Evolutionary conservation across 2,797 vertebrate genomes (phyloP).

Genomic region (Leptodactylus fallax): DNA sequence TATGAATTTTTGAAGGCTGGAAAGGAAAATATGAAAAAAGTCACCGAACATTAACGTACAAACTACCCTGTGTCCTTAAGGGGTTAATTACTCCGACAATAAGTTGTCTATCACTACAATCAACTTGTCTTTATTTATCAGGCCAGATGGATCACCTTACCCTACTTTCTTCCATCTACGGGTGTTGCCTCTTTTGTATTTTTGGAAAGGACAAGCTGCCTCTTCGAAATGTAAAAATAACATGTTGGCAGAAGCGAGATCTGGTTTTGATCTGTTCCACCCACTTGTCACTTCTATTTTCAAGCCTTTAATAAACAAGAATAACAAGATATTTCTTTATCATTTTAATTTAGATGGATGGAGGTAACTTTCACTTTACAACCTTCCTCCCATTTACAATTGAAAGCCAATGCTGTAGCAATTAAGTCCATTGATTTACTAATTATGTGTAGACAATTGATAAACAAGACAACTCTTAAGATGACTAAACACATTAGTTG

Average conservation of each 20-base stretch:
- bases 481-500: too few species aligned
- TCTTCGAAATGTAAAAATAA: too few species aligned
- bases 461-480: too few species aligned
- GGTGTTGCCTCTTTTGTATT: neutral
- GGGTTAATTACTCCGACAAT: too few species aligned
- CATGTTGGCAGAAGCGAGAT: neutral
- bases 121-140: too few species aligned
- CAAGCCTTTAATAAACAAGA: neutral
- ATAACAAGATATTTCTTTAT: neutral
- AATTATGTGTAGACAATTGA: neutral
- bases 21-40: too few species aligned
- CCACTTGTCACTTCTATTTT: neutral
- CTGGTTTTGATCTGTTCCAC: neutral
- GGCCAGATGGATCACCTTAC: too few species aligned
- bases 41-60: too few species aligned
- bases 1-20: too few species aligned
- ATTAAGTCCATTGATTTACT: neutral
- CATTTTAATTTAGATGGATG: neutral
- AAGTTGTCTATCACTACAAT: too few species aligned
- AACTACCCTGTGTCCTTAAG: too few species aligned
- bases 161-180: neutral
- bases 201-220: neutral
- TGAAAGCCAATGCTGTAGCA: neutral
- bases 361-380: neutral
- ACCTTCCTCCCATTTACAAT: neutral